Evolutionary conservation across 2,888 invertebrate species (phyloP).

Genomic region (Hanleya hanleyi): DNA sequence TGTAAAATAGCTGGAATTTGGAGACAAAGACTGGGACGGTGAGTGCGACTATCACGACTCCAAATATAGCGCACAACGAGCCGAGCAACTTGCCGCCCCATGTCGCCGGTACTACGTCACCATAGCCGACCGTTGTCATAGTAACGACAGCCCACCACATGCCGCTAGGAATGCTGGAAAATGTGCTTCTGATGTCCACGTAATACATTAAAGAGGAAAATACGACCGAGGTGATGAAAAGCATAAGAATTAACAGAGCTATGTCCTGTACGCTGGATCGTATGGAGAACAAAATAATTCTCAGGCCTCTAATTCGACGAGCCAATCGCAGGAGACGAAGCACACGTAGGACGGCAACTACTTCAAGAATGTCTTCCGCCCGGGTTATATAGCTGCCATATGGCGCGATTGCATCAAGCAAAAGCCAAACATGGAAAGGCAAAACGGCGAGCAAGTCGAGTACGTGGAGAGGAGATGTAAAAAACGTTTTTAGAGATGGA

Average conservation of each 20-base stretch:
- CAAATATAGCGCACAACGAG: conserved; percentile 51
- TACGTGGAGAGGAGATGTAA: conserved; percentile 25
- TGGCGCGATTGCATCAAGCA: neutral
- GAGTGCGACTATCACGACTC: conserved; percentile 58
- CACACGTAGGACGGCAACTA: conserved; percentile 2
- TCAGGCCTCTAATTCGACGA: conserved; percentile 17
- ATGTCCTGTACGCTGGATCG: conserved; percentile 21
- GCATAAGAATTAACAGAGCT: conserved; percentile 16
- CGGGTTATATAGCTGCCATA: neutral
- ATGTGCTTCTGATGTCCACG: conserved; percentile 35
- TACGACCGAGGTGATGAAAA: conserved; percentile 19
- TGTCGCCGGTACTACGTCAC: conserved; percentile 54
- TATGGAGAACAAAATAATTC: conserved; percentile 19
- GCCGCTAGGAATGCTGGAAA: conserved; percentile 57
- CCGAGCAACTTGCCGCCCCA: conserved; percentile 51
- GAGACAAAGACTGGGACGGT: conserved; percentile 66
- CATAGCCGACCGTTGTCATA: conserved; percentile 68
- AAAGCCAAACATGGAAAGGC: conserved; percentile 28
- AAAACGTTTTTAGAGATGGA: conserved; percentile 12
- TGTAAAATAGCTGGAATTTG: conserved; percentile 61
- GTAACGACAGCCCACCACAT: conserved; percentile 66
- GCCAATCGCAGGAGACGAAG: conserved; percentile 21
- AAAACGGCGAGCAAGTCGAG: conserved; percentile 31
- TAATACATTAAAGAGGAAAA: conserved; percentile 22
- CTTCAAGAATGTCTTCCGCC: neutral